These are phyloP conservation scores for Lates calcarifer DNA, from an alignment of 2,113 vertebrate species.

Conservation along the genomic window DNA sequence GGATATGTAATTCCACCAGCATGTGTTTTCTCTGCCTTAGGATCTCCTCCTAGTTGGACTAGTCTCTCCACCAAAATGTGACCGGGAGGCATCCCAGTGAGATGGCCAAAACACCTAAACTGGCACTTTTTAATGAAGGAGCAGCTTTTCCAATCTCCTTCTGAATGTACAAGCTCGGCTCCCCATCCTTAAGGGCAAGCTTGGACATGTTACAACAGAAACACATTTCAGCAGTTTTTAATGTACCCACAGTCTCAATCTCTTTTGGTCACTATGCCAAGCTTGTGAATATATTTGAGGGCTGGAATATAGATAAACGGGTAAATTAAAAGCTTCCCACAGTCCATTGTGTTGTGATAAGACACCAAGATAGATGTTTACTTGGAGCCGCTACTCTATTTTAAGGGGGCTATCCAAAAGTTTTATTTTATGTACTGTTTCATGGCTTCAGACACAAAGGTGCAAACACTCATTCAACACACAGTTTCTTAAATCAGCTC, in stretches of 20 bases:
- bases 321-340: too few relatives aligned
- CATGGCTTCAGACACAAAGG: neutral
- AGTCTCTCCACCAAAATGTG: neutral
- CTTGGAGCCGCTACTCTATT: neutral
- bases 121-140: neutral
- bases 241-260: neutral
- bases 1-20: slow-evolving; percentile 4
- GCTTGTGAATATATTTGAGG: neutral
- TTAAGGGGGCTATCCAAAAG: neutral
- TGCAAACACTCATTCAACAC: neutral
- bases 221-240: neutral
- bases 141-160: neutral
- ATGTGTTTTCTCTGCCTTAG: neutral
- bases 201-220: neutral
- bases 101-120: neutral
- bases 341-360: neutral
- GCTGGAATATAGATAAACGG: too few relatives aligned
- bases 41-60: slow-evolving; percentile 2
- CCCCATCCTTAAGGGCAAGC: neutral
- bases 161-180: neutral
- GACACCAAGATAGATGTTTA: too few relatives aligned
- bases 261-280: neutral
- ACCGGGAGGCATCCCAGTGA: neutral
- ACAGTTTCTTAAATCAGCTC: too few relatives aligned
- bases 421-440: neutral